Conservation (phyloP, 1,140 invertebrate genomes). For the Colletes gigas region DNA sequence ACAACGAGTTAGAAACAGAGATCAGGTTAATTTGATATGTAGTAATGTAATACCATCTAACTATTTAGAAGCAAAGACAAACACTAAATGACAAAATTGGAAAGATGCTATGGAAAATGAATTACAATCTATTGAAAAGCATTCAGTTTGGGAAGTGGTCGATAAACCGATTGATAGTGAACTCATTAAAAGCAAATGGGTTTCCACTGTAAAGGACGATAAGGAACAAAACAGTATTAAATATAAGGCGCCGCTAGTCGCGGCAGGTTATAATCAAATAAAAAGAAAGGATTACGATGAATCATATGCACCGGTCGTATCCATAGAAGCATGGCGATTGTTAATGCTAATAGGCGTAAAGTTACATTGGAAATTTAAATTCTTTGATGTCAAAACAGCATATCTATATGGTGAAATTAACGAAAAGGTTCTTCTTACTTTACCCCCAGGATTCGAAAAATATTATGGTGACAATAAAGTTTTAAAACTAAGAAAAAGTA, state of each 20-base stretch:
- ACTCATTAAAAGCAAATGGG: conserved; percentile 31
- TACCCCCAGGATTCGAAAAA: conserved; percentile 5
- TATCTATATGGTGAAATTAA: conserved; percentile 7
- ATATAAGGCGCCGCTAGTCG: conserved; percentile 21
- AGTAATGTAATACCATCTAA: neutral
- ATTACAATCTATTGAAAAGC: neutral
- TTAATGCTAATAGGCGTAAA: conserved; percentile 1
- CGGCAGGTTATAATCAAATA: conserved; percentile 23
- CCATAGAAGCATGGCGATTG: conserved; percentile 10
- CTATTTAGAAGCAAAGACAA: neutral
- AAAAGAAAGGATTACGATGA: conserved; percentile 19
- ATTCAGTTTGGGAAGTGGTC: conserved; percentile 2
- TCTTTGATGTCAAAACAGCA: conserved; percentile 22
- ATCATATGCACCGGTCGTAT: conserved; percentile 15
- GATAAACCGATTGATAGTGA: neutral
- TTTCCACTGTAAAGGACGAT: neutral
- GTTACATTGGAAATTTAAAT: neutral
- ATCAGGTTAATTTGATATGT: neutral
- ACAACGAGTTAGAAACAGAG: neutral
- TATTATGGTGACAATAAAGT: neutral
- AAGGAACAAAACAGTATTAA: neutral
- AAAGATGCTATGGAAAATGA: conserved; percentile 10
- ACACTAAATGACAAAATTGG: neutral
- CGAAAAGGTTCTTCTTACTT: conserved; percentile 5
- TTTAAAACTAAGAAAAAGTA: conserved; percentile 7